phyloP scores from a whole-genome alignment of 2,797 vertebrate genomes.

The Orientallactaga sibirica region DNA sequence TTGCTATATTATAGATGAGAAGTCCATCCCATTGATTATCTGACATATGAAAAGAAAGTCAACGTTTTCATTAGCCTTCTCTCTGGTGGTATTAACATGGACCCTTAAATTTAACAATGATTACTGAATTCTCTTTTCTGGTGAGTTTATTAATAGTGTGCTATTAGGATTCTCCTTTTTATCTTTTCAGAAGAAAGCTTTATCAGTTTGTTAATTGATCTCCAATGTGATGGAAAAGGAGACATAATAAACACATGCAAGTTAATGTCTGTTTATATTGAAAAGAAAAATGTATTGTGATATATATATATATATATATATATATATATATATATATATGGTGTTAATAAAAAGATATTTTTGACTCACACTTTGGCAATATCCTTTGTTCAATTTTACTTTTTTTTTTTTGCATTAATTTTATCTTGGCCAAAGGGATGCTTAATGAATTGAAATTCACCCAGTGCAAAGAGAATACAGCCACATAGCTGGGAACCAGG shows the following conservation, averaged over 20 bases:
- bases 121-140: constrained; percentile 49
- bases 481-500: neutral
- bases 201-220: constrained; percentile 67
- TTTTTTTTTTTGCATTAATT: neutral
- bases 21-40: constrained; percentile 54
- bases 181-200: constrained; percentile 48
- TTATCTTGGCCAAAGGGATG: neutral
- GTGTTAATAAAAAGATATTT: too few relatives aligned
- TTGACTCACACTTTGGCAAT: neutral
- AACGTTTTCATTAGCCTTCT: constrained; percentile 45
- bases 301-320: too few relatives aligned
- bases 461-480: neutral
- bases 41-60: constrained; percentile 38
- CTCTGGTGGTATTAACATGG: constrained; percentile 20
- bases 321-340: too few relatives aligned
- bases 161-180: constrained; percentile 47
- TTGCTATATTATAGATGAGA: constrained; percentile 38
- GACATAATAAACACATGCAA: constrained; percentile 61
- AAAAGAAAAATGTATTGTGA: constrained; percentile 45
- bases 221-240: constrained; percentile 64
- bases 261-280: constrained; percentile 46
- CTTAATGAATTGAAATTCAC: neutral
- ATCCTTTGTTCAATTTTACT: neutral
- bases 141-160: constrained; percentile 25
- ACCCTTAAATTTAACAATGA: constrained; percentile 52